A percentile compares a stretch with the other conserved stretches of the same genome.
These are phyloP conservation scores for Centropristis striata DNA, from an alignment of 2,113 vertebrate genomes.

Conservation along the genomic window DNA sequence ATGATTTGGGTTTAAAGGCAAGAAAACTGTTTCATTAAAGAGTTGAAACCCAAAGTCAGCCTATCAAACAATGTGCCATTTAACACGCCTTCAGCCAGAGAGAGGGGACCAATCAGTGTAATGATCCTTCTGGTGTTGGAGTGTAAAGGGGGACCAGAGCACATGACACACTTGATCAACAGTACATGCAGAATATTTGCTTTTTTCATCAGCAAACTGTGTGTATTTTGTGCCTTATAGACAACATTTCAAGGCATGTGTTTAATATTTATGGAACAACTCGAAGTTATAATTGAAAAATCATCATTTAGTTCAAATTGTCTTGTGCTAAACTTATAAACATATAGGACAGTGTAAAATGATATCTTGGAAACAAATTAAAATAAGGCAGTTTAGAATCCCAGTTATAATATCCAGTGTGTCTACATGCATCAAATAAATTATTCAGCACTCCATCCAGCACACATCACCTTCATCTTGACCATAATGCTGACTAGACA, in stretches of 20 bases:
- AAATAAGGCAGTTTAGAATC: not conserved
- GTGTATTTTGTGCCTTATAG: too few species aligned
- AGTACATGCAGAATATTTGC: too few species aligned
- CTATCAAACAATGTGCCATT: conserved; percentile 33
- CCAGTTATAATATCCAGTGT: not conserved
- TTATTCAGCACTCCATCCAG: conserved; percentile 35
- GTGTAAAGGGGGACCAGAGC: not conserved
- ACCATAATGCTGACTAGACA: conserved; percentile 34
- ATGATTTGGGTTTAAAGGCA: conserved; percentile 20
- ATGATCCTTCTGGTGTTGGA: not conserved
- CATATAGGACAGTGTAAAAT: too few species aligned
- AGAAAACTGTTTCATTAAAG: not conserved
- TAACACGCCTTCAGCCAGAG: not conserved
- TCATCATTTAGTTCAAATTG: too few species aligned
- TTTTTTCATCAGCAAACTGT: too few species aligned
- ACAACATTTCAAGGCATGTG: too few species aligned
- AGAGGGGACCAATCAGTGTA: conserved; percentile 26
- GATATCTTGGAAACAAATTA: not conserved
- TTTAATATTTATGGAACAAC: too few species aligned
- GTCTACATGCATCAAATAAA: conserved; percentile 24
- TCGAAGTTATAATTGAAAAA: too few species aligned
- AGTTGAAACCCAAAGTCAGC: conserved; percentile 29
- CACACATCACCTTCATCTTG: conserved; percentile 28
- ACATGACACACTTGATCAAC: not conserved
- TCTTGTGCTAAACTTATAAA: too few species aligned